These are phyloP conservation scores for Sorex maritimensis DNA, from an alignment of 2,797 vertebrate species.

Conservation along the genomic window DNA sequence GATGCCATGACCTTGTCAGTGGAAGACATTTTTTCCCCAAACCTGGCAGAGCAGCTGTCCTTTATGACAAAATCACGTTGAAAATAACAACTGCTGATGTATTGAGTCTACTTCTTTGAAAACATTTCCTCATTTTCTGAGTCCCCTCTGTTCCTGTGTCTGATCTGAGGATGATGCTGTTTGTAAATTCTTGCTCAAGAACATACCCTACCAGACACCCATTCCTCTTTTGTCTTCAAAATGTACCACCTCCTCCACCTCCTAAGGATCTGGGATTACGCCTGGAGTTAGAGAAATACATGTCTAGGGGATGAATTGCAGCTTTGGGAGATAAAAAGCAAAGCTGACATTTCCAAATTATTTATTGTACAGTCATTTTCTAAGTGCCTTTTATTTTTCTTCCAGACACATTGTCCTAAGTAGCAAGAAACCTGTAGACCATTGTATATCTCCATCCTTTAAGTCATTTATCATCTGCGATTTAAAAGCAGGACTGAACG, in stretches of 20 bases:
- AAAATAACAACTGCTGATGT: constrained; percentile 74
- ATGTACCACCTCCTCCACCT: neutral
- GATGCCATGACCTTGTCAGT: constrained; percentile 69
- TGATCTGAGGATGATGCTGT: neutral
- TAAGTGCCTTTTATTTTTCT: neutral
- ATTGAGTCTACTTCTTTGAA: constrained; percentile 71
- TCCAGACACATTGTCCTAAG: neutral
- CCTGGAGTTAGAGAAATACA: neutral
- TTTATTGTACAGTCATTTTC: neutral
- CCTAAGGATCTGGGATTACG: neutral
- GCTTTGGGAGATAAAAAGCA: neutral
- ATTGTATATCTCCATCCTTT: neutral
- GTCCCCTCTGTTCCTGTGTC: constrained; percentile 65
- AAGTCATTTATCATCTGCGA: neutral
- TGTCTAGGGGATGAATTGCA: neutral
- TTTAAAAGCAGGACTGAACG: neutral
- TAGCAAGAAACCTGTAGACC: neutral
- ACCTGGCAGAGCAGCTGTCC: constrained; percentile 33
- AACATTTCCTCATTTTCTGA: constrained; percentile 75
- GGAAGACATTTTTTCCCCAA: neutral
- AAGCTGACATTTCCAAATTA: constrained; percentile 23
- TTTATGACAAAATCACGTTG: constrained; percentile 52
- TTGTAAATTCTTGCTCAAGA: neutral
- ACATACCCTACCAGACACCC: neutral
- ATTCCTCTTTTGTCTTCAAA: neutral